Evolutionary conservation across 53 echinoderm and acorn worm genomes (phyloP).

Genomic region (Holothuria scabra): DNA sequence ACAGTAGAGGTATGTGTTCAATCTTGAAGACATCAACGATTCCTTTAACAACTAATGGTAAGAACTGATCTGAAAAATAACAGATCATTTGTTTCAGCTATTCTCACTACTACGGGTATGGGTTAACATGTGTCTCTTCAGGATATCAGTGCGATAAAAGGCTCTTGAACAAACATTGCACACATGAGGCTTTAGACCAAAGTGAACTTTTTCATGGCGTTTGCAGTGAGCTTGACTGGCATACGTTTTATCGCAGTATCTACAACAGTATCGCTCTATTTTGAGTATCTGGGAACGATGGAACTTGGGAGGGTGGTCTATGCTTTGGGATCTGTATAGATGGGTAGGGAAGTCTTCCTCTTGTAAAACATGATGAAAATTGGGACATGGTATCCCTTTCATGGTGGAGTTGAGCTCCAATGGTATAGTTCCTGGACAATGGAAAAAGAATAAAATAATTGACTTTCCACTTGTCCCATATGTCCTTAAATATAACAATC

Average conservation of each 20-base stretch:
- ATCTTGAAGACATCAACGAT: too few relatives aligned
- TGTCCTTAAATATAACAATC: too few relatives aligned
- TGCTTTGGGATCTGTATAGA: not conserved
- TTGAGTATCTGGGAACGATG: too few relatives aligned
- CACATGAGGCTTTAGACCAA: slow-evolving; percentile 7
- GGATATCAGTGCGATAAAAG: slow-evolving; percentile 26
- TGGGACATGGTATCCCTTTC: not conserved
- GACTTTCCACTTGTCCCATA: too few relatives aligned
- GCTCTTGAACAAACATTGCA: not conserved
- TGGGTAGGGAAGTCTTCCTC: slow-evolving; percentile 9
- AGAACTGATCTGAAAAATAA: too few relatives aligned
- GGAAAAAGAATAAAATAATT: slow-evolving; percentile 14
- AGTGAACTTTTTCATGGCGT: slow-evolving; percentile 29
- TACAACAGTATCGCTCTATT: not conserved
- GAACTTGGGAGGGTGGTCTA: too few relatives aligned
- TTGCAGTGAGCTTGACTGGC: slow-evolving; percentile 1
- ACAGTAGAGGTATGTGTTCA: too few relatives aligned
- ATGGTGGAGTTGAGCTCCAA: too few relatives aligned
- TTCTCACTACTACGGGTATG: too few relatives aligned
- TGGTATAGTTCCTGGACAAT: slow-evolving; percentile 11
- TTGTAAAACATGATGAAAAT: slow-evolving; percentile 3
- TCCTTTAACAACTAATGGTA: too few relatives aligned
- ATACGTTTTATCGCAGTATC: slow-evolving; percentile 37
- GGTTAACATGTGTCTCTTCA: slow-evolving; percentile 19
- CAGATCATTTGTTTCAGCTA: too few relatives aligned